Conservation (phyloP, 2,113 vertebrate species). For the Falcunculus frontatus region DNA sequence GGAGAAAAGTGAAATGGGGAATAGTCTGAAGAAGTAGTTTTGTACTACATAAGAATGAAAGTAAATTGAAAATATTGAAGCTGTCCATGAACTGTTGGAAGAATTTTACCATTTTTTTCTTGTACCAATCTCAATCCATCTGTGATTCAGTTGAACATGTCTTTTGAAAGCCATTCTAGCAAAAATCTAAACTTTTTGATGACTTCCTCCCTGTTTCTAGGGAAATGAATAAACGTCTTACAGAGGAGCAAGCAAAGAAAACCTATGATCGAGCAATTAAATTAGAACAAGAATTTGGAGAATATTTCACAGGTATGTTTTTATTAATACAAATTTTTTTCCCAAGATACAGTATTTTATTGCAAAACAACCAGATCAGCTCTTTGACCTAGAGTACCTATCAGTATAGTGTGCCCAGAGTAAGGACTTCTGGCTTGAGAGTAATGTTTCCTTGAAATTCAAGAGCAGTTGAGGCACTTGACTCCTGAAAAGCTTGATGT, state of each 20-base stretch:
- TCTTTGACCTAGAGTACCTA: neutral
- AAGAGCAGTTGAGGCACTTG: neutral
- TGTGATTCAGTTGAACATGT: neutral
- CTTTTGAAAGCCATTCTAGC: neutral
- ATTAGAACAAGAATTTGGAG: slow-evolving; percentile 98
- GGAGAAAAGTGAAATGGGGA: neutral
- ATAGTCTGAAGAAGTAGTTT: neutral
- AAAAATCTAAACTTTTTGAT: neutral
- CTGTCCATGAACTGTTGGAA: neutral
- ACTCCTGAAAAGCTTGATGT: neutral
- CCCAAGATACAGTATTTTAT: neutral
- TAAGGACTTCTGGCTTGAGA: neutral
- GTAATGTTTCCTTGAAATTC: neutral
- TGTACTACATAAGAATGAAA: neutral
- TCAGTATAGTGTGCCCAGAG: neutral
- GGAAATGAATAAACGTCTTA: slow-evolving; percentile 97
- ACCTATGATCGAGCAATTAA: slow-evolving; percentile 91
- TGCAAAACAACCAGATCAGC: neutral
- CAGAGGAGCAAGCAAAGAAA: slow-evolving; percentile 96
- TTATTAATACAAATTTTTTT: neutral
- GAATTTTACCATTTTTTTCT: neutral
- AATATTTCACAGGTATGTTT: slow-evolving; percentile 93
- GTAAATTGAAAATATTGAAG: neutral
- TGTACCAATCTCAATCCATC: neutral
- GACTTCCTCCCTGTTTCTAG: slow-evolving; percentile 64